These are phyloP conservation scores for Aphodius sticticus DNA, from an alignment of 2,888 invertebrate genomes.

Conservation along the genomic window DNA sequence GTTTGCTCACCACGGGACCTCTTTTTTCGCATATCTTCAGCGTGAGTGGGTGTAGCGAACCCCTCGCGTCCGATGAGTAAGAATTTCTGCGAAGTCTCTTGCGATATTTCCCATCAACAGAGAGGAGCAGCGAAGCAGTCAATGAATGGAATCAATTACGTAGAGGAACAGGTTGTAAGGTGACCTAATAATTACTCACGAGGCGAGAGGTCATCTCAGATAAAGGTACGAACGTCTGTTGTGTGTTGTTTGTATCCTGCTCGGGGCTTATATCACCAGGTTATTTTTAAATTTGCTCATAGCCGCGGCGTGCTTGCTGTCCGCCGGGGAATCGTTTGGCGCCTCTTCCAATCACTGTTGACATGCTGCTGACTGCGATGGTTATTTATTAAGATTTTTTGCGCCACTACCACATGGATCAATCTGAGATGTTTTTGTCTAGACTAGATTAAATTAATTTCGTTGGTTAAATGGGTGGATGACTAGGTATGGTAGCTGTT, in stretches of 20 bases:
- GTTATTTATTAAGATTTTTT: not conserved
- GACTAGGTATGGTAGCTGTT: not conserved
- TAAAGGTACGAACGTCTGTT: constrained; percentile 11
- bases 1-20: constrained; percentile 5
- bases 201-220: constrained; percentile 38
- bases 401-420: not conserved
- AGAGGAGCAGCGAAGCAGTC: constrained; percentile 14
- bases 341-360: constrained; percentile 8
- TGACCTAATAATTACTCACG: constrained; percentile 44
- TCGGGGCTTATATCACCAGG: constrained; percentile 19
- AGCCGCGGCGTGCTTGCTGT: not conserved
- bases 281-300: constrained; percentile 21
- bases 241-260: constrained; percentile 18
- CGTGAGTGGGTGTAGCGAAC: constrained; percentile 10
- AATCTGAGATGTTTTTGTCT: not conserved
- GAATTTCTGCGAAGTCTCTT: constrained; percentile 5
- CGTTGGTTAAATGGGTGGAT: not conserved
- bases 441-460: not conserved
- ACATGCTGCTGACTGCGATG: not conserved
- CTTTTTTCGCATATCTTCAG: constrained; percentile 16
- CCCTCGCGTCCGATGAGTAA: constrained; percentile 9
- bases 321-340: constrained; percentile 10
- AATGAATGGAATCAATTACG: constrained; percentile 27
- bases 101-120: constrained; percentile 20
- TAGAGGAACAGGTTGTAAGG: constrained; percentile 41